Base-by-base conservation (phyloP, 1,140 invertebrate genomes). In the Trissolcus basalis region DNA sequence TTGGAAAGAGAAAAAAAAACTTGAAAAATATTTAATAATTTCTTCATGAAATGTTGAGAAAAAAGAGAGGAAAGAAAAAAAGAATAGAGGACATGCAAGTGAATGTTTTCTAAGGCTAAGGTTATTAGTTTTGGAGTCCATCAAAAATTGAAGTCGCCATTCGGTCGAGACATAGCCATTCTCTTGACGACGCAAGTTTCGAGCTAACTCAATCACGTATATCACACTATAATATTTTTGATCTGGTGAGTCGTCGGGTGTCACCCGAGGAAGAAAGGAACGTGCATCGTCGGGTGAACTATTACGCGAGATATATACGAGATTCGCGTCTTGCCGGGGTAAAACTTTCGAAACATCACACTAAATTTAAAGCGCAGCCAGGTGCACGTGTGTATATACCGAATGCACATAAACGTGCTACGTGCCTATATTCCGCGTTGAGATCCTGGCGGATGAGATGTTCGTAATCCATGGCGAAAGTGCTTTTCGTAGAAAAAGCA, bases 401-500 rank as follows among this genome's bases (percentile, higher is more conserved):
- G 51, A 6, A 44, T 7, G 43, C 44, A 50, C 58, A 35, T 51
- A 43, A 47, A 61, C 41, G 53, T 48, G 58, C 19, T 55, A 61
- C 56, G 71, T 60, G 61, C 56, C 67, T 65, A 76, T 69, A 65
- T 71, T 73, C 68, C 53, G 44, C 55, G 78, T 77, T 74, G 76
- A 77, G 77, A 78, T 76, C 67, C 68, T 58, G 60, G 36, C 50
- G 55, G 56, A 70, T 54, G 53, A 77, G 68, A 74, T 63, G 68
- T 65, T 51, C 41, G 76, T 78, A 79, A 81, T 79, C 77, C 69
- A 44, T 47, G 65, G 61, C 70, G 71, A 80, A 80, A 80, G 74
- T 79, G 69, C 78, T 78, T 69, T 49, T 74, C 43, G 47, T 48
- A 13, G 65, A 51, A 68, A 77, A 54, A 76, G 65, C 67, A 27